Evolutionary conservation across 30 jellyfish, hydroid and myxozoan genomes (phyloP).

Genomic region (Chironex yamaguchii): DNA sequence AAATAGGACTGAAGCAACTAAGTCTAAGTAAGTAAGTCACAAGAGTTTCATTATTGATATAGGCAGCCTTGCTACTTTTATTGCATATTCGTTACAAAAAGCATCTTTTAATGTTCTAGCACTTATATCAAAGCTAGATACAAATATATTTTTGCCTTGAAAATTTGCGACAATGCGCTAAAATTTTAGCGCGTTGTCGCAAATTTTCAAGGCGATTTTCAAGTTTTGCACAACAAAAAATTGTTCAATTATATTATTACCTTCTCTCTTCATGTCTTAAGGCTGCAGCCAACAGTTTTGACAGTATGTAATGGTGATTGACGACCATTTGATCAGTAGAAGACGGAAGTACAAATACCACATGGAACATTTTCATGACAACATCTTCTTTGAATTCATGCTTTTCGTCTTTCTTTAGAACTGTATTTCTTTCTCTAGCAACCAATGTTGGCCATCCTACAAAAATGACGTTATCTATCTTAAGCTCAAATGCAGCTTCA

Average conservation of each 20-base stretch:
- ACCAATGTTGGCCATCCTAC: conserved; percentile 90
- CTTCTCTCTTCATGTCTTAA: conserved; percentile 92
- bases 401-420: conserved; percentile 47
- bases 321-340: conserved; percentile 63
- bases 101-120: no score
- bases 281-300: conserved; percentile 82
- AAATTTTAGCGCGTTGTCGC: no score
- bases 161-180: no score
- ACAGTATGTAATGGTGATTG: conserved; percentile 64
- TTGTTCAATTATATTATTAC: conserved; percentile 10
- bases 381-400: conserved; percentile 73
- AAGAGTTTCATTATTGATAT: no score
- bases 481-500: conserved; percentile 77
- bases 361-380: conserved; percentile 73
- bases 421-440: conserved; percentile 35
- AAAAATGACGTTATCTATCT: conserved; percentile 80
- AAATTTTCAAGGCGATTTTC: no score
- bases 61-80: no score
- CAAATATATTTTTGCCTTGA: no score
- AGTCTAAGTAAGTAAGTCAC: no score
- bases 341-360: conserved; percentile 79
- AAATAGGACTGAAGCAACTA: no score
- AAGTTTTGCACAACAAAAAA: no score
- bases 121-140: no score
- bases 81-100: no score